Evolutionary conservation across 2,113 vertebrate species (phyloP).

Genomic region (Zapornia atra): DNA sequence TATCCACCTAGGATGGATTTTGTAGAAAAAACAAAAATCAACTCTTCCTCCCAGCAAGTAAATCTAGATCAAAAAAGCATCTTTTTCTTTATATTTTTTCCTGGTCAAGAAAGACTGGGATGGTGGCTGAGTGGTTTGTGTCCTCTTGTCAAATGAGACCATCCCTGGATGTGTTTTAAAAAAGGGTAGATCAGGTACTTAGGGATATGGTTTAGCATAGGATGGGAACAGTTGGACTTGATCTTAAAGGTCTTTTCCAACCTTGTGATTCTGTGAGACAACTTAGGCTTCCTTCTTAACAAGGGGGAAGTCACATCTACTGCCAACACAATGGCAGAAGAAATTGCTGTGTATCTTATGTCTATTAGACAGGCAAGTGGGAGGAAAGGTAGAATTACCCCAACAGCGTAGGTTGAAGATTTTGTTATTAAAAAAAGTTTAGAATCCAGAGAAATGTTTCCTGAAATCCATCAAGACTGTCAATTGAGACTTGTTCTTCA

Average conservation of each 20-base stretch:
- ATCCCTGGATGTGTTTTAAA: too few relatives aligned
- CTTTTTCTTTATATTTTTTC: neutral
- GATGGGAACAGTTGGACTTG: too few relatives aligned
- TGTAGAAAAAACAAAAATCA: neutral
- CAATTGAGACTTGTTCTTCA: neutral
- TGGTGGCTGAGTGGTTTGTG: conserved; percentile 9
- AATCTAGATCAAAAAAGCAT: neutral
- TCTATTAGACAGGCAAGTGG: neutral
- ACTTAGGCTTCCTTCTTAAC: neutral
- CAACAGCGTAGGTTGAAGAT: neutral
- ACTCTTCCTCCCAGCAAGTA: neutral
- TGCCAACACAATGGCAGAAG: neutral
- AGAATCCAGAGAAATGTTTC: neutral
- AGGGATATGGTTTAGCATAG: too few relatives aligned
- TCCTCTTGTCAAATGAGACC: neutral
- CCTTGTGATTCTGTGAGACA: neutral
- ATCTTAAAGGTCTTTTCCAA: too few relatives aligned
- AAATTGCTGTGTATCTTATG: neutral
- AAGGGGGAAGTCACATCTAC: neutral
- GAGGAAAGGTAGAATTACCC: neutral
- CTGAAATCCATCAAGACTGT: neutral
- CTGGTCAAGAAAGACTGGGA: neutral
- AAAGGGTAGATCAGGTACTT: too few relatives aligned
- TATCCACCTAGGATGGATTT: neutral
- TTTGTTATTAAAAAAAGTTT: neutral